phyloP scores from a whole-genome alignment of 1,140 invertebrate species.

The Mycetomoellerius zeteki region DNA sequence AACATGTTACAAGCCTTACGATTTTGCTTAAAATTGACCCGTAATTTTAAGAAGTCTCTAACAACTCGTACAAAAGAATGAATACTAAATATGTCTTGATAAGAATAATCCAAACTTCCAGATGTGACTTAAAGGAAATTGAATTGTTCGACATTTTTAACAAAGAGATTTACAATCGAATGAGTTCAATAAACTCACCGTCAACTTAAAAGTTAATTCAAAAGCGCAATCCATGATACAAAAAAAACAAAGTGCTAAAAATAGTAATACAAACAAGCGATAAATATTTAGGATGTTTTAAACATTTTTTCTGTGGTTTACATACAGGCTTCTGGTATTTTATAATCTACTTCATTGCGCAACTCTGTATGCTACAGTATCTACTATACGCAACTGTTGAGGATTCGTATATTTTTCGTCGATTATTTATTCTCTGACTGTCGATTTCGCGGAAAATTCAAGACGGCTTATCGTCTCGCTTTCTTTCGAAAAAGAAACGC shows the following conservation, averaged over 20 bases:
- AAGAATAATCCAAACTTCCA: too few species aligned
- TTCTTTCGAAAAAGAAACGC: slow-evolving; percentile 38
- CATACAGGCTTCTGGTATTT: not conserved
- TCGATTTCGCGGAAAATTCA: slow-evolving; percentile 62
- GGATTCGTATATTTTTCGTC: not conserved
- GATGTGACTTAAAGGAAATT: too few species aligned
- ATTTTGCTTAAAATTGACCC: too few species aligned
- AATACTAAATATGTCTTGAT: too few species aligned
- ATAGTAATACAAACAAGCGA: too few species aligned
- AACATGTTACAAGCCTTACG: too few species aligned
- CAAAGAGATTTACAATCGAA: too few species aligned
- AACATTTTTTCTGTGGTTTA: not conserved
- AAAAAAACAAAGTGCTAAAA: too few species aligned
- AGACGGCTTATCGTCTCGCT: slow-evolving; percentile 55
- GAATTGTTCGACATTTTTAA: too few species aligned
- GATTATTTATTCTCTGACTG: not conserved
- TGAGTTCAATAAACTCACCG: too few species aligned
- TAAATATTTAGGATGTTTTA: not conserved
- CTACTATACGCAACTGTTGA: not conserved
- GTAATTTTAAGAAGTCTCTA: too few species aligned
- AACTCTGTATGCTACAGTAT: not conserved
- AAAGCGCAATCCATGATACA: not conserved
- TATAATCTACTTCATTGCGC: not conserved
- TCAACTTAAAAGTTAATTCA: not conserved
- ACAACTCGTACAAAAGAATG: too few species aligned